These are phyloP conservation scores for Stratiomys singularior DNA, from an alignment of 2,888 invertebrate species.

Conservation along the genomic window DNA sequence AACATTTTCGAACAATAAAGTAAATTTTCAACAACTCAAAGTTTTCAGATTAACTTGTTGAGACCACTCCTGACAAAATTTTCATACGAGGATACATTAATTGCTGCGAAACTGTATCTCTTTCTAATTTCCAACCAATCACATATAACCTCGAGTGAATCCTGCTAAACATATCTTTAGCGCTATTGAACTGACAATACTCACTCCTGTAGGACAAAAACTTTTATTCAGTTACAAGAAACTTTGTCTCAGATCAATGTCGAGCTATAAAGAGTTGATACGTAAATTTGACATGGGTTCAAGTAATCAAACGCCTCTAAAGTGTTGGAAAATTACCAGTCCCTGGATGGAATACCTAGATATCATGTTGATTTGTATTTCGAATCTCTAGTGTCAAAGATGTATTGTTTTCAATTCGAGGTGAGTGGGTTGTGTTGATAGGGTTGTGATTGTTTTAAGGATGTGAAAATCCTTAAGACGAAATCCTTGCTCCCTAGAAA, in stretches of 20 bases:
- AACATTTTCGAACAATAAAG: too few species aligned
- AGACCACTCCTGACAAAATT: too few species aligned
- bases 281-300: conserved; percentile 35
- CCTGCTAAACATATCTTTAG: too few species aligned
- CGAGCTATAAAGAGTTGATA: conserved; percentile 13
- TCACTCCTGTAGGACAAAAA: too few species aligned
- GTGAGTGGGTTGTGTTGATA: not conserved
- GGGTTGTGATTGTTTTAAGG: not conserved
- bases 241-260: conserved; percentile 15
- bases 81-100: too few species aligned
- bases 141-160: not conserved
- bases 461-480: not conserved
- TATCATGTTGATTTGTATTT: conserved; percentile 14
- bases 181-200: too few species aligned
- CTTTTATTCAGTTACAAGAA: not conserved
- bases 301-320: conserved; percentile 42
- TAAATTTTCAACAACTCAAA: too few species aligned
- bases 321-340: conserved; percentile 41
- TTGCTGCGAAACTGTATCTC: too few species aligned
- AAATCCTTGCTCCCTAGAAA: not conserved
- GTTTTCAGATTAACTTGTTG: too few species aligned
- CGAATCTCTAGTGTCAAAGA: not conserved
- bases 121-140: not conserved
- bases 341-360: conserved; percentile 34
- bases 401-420: not conserved